Base-by-base conservation (phyloP, 2,113 vertebrate species). In the Lophotis ruficrista region DNA sequence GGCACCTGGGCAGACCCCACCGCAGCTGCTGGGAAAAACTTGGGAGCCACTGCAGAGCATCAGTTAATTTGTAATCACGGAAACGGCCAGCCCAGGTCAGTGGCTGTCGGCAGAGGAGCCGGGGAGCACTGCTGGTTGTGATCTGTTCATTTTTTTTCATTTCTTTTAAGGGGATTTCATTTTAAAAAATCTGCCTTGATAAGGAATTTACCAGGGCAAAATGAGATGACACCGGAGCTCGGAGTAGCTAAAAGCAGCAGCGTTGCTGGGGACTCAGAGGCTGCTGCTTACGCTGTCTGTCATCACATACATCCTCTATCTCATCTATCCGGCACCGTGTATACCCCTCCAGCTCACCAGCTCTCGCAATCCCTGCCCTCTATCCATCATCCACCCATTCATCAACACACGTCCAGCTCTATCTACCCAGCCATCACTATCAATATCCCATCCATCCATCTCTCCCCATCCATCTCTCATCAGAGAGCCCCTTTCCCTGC, bases 381-480 rank as follows among this genome's bases (percentile, higher is more conserved):
- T 89, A 97, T 97, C 95, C 96, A 97, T 97, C 96, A 97, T 96
- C 95, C 93, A 66, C 89, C 95, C 96, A 96, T 96, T 97, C 96
- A 97, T 97, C 96, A 97, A 90, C 91, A 78, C 95, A 70, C 93
- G 93, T 97, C 95, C 93, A 89, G 93, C 83, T 92, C 96, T 93
- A 95, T 96, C 96, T 93, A 95, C 94, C 94, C 10, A 73, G 91
- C 95, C 93, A 96, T 96, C 96, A 96, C 95, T 96, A 97, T 96
- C 96, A 97, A 97, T 97, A 96, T 96, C 96, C 93, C 96, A 96
- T 96, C 95, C 87, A 97, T 97, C 96, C 96, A 95, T 96, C 96
- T 97, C 87, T 84, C 89, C 92, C 91, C 81, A 96, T 87, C 87
- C 89, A 60, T 84, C 89, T 87, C 95, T 96, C 96, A 94, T 95